phyloP scores from a whole-genome alignment of 2,113 vertebrate genomes.

The Psophia crepitans region DNA sequence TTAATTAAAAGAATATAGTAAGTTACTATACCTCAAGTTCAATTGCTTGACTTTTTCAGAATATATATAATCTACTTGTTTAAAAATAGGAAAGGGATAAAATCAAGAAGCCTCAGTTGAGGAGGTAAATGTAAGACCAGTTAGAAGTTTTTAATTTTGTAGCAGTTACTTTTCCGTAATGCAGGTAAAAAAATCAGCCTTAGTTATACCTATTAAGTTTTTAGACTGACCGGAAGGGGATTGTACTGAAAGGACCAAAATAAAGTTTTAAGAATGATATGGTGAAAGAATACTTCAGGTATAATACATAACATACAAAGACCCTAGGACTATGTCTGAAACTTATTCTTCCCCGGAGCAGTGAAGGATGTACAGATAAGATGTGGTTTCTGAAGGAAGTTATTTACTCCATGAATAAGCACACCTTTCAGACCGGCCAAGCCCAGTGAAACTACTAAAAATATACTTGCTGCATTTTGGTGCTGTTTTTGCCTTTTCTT shows the following conservation, averaged over 20 bases:
- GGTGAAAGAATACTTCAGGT: neutral
- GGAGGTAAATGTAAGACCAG: neutral
- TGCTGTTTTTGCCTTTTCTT: neutral
- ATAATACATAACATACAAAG: neutral
- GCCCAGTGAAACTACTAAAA: neutral
- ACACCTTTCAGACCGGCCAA: slow-evolving; percentile 13
- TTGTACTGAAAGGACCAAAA: neutral
- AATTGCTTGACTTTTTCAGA: neutral
- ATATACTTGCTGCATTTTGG: neutral
- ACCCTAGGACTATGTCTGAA: neutral
- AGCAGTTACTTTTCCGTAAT: neutral
- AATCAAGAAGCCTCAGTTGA: neutral
- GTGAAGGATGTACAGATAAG: neutral
- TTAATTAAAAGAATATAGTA: neutral
- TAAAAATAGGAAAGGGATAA: neutral
- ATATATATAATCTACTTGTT: neutral
- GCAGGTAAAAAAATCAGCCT: neutral
- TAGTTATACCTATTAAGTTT: neutral
- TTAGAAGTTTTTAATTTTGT: neutral
- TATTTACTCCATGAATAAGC: slow-evolving; percentile 51
- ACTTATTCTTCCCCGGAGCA: slow-evolving; percentile 12
- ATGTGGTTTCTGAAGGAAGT: slow-evolving; percentile 22
- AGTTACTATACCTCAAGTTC: neutral
- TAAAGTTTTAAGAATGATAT: neutral
- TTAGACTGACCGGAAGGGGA: neutral